Percentiles rank a stretch among this genome's conserved stretches.
Conservation (phyloP, 2,113 vertebrate genomes). For the Carettochelys insculpta region DNA sequence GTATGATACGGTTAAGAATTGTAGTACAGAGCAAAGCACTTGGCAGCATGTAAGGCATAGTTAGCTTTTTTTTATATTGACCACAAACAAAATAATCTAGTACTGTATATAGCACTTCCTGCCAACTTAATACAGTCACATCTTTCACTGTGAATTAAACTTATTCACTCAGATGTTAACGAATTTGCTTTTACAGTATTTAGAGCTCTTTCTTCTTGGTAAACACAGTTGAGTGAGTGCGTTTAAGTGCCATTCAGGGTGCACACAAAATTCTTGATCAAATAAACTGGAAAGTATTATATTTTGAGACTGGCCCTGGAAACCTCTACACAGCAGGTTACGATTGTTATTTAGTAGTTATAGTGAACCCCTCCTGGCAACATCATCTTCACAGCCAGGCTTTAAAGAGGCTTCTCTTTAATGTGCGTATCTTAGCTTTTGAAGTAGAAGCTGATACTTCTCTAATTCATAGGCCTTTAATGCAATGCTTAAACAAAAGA, state of each 20-base stretch:
- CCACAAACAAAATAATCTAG: rapidly evolving
- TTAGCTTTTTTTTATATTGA: neutral
- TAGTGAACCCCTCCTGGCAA: too few species aligned
- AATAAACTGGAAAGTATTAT: neutral
- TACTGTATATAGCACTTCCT: too few species aligned
- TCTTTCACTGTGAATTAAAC: neutral
- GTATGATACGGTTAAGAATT: too few species aligned
- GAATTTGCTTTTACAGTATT: neutral
- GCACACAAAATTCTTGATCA: rapidly evolving
- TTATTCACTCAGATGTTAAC: rapidly evolving
- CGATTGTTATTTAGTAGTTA: rapidly evolving
- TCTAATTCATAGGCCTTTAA: neutral
- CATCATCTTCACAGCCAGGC: too few species aligned
- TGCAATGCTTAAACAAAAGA: neutral
- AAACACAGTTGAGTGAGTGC: rapidly evolving
- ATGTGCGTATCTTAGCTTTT: neutral
- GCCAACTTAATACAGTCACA: too few species aligned
- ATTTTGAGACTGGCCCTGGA: neutral
- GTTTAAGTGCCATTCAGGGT: rapidly evolving
- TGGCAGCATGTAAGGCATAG: rapidly evolving
- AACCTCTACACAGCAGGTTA: neutral
- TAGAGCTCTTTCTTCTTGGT: rapidly evolving
- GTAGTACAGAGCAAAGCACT: rapidly evolving
- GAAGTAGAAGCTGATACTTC: neutral
- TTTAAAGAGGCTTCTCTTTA: neutral